phyloP scores from a whole-genome alignment of 2,797 vertebrate genomes.

The Neopelma chrysocephalum region DNA sequence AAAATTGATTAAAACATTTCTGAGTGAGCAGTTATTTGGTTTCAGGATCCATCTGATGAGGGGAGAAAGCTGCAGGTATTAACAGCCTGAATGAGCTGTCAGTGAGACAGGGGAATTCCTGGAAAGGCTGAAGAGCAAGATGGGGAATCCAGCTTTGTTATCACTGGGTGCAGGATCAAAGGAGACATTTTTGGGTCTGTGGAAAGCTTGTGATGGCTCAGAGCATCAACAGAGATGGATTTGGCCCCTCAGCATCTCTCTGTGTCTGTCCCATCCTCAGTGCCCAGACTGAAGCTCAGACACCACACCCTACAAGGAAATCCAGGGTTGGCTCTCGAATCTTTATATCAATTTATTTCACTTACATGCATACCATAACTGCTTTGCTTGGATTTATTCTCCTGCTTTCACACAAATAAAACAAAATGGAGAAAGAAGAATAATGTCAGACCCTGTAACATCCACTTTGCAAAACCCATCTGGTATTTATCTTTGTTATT shows the following conservation, averaged over 20 bases:
- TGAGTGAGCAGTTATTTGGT: background rate
- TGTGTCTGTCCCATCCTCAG: background rate
- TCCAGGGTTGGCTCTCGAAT: background rate
- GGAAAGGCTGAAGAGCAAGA: background rate
- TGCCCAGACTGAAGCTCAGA: background rate
- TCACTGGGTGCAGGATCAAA: background rate
- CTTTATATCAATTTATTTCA: background rate
- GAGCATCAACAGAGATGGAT: background rate
- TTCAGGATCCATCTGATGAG: background rate
- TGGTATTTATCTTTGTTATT: constrained; percentile 24
- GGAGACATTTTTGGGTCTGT: background rate
- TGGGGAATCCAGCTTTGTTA: accelerated
- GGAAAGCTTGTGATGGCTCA: background rate
- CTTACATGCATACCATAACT: background rate
- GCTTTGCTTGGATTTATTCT: background rate
- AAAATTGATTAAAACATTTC: background rate
- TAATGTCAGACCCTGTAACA: background rate
- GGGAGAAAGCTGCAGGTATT: background rate
- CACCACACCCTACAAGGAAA: accelerated
- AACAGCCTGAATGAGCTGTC: background rate
- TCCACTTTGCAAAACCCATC: background rate
- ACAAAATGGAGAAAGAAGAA: background rate
- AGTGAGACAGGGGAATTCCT: background rate
- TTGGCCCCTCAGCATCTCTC: background rate
- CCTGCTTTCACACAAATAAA: background rate